Conservation (phyloP, 2,888 invertebrate species). For the Cataglyphis rosenhaueri region DNA sequence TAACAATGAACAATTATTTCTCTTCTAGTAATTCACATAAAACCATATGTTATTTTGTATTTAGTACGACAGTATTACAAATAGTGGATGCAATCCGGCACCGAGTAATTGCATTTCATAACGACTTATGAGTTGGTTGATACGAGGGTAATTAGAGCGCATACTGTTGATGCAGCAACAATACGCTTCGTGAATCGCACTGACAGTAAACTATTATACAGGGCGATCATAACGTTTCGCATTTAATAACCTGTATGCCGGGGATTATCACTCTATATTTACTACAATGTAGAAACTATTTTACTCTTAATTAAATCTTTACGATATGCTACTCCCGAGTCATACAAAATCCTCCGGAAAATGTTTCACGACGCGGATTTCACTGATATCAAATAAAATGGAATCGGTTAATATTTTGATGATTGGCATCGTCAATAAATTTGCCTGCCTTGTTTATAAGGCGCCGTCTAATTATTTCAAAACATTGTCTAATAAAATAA, state of each 20-base stretch:
- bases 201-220: slow-evolving; percentile 70
- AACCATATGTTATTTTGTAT: slow-evolving; percentile 40
- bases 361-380: slow-evolving; percentile 54
- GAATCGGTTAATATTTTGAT: neutral
- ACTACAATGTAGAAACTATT: slow-evolving; percentile 64
- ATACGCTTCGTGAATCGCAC: slow-evolving; percentile 40
- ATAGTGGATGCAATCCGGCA: slow-evolving; percentile 49
- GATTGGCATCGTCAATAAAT: slow-evolving; percentile 6
- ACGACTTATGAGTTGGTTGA: slow-evolving; percentile 55
- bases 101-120: slow-evolving; percentile 55
- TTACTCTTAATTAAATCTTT: slow-evolving; percentile 69
- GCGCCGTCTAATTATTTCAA: too few relatives aligned
- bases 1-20: slow-evolving; percentile 35
- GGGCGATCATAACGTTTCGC: slow-evolving; percentile 66
- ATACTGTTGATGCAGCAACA: slow-evolving; percentile 46
- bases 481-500: neutral
- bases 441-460: neutral
- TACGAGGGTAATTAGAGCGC: slow-evolving; percentile 52
- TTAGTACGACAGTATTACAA: slow-evolving; percentile 37
- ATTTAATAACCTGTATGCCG: slow-evolving; percentile 68
- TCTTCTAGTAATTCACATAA: slow-evolving; percentile 20
- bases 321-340: slow-evolving; percentile 63
- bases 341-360: slow-evolving; percentile 61
- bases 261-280: slow-evolving; percentile 62
- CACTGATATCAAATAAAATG: slow-evolving; percentile 44